A percentile compares a stretch with the other conserved stretches of the same genome.
Conservation (phyloP, 2,797 vertebrate genomes). For the Melopsittacus undulatus region DNA sequence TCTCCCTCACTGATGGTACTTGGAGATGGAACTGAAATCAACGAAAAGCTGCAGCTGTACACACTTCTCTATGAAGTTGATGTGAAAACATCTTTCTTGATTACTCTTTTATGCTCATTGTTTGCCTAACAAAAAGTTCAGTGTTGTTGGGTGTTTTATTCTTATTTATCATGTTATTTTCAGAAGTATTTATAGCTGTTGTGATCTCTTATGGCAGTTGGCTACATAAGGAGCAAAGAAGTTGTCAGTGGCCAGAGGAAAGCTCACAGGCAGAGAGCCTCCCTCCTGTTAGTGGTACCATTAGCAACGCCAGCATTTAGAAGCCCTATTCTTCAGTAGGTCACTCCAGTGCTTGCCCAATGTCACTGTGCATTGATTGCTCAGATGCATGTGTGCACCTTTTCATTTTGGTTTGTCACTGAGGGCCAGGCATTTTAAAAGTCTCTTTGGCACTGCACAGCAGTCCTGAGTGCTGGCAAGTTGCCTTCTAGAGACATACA, state of each 20-base stretch:
- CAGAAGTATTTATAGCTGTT: background rate
- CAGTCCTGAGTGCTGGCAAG: background rate
- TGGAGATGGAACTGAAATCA: background rate
- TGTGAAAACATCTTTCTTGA: background rate
- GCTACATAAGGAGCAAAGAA: background rate
- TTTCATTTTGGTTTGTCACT: slow-evolving; percentile 16
- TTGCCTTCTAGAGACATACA: slow-evolving; percentile 20
- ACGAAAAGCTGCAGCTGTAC: background rate
- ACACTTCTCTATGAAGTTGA: background rate
- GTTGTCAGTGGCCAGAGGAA: background rate
- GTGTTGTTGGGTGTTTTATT: background rate
- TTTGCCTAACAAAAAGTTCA: background rate
- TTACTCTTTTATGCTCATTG: background rate
- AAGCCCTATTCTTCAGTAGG: background rate
- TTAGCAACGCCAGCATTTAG: background rate
- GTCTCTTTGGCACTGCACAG: background rate
- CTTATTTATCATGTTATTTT: background rate
- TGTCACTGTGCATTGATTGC: background rate
- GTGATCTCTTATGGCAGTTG: background rate
- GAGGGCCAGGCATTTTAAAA: background rate
- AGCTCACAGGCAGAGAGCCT: background rate
- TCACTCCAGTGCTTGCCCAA: background rate
- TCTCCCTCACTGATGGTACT: background rate
- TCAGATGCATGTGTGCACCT: background rate
- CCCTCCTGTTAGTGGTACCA: background rate